Base-by-base conservation (phyloP, 1,140 invertebrate species). In the Drosophila bocki region DNA sequence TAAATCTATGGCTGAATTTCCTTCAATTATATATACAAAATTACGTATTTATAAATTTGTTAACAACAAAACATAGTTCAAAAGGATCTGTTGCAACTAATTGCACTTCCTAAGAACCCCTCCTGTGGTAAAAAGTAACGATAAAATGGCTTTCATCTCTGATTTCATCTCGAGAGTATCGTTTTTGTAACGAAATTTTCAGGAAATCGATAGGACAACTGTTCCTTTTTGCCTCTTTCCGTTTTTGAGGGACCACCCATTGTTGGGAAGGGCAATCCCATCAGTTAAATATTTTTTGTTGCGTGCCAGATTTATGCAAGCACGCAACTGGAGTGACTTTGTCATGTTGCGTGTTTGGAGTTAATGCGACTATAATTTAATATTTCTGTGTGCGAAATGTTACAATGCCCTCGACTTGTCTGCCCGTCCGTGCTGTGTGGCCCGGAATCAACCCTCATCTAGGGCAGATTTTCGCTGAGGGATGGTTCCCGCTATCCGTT, bases 321-420 rank as follows among this genome's bases (percentile, higher is more conserved):
- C 82, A 81, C 82, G 78, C 82, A 72, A 74, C 39, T 51, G 53
- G 69, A 48, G 64, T 86, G 82, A 85, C 82, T 85, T 86, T 67
- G 78, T 81, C 78, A 72, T 68, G 82, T 88, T 88, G 84, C 84
- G 84, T 88, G 84, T 75, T 81, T 63, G 69, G 78, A 88, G 84
- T 88, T 90, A 88, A 88, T 88, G 84, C 65, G 84, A 88, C 78
- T 88, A 90, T 88, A 88, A 88, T 88, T 88, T 88, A 88, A 88
- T 88, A 90, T 78, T 78, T 78, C 65, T 67, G 60, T 78, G 58
- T 74, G 80, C 77, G 75, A 88, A 81, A 87, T 68, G 69, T 84
- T 68, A 75, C 76, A 78, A 76, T 65, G 61, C 67, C 53, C 53
- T 58, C 44, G 65, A 48, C 61, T 42, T 44, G 64, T 69, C 44